Evolutionary conservation across 2,888 invertebrate genomes (phyloP), one percentile per base, ranked within the genome.

Genomic region (Belgica antarctica): DNA sequence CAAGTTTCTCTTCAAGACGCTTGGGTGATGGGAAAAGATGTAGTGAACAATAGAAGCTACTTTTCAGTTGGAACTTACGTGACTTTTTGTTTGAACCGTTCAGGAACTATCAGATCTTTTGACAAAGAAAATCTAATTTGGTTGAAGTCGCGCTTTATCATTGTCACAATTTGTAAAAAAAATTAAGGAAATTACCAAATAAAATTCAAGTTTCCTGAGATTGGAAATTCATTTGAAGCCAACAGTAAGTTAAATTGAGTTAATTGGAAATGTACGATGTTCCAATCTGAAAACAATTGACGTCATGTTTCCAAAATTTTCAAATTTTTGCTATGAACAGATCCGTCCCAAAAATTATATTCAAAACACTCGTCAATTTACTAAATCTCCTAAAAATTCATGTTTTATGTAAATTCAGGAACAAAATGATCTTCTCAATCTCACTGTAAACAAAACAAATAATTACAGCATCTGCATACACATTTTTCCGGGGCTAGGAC

Each of bases 371-470:
- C n/a, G n/a, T n/a, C n/a, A n/a, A n/a, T 41, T 41, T 41, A 41
- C 2, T n/a, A 52, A 52, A 22, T 22, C 10, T 34, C 7, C 10
- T 8, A 34, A 34, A 8, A n/a, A n/a, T n/a, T n/a, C 52, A 22
- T 22, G 15, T 59, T 59, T 59, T 59, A 59, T 59, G 59, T 25
- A 25, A 59, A 59, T 59, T 59, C n/a, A 3, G 52, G 3, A 10
- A 41, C 41, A 15, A 52, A 59, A 12, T 59, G 59, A 59, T 59
- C 59, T 25, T 52, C 52, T 4, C 17, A 52, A 25, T 59, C 24
- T 24, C 24, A 59, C 12, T 59, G 59, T 62, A 62, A 62, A 62
- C 62, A n/a, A n/a, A n/a, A n/a, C n/a, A 62, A 62, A 62, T 31
- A 28, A 62, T 62, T 17, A 62, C 62, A 62, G 34, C 31, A 28